These are phyloP conservation scores for Drosophila siamana DNA, from an alignment of 2,888 invertebrate species.

Conservation along the genomic window DNA sequence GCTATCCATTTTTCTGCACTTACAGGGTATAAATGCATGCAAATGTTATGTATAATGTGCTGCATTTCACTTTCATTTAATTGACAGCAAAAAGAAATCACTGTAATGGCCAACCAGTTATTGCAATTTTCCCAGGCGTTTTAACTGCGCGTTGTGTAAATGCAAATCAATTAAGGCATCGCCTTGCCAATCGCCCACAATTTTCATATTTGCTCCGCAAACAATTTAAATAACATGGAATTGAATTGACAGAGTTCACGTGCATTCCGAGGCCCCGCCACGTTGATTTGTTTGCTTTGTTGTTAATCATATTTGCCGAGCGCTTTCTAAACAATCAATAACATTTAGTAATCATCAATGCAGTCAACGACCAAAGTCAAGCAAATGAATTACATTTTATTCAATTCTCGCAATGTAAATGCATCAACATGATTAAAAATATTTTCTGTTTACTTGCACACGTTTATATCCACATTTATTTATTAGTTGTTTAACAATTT, in stretches of 20 bases:
- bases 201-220: slow-evolving; percentile 8
- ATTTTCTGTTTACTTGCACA: slow-evolving; percentile 2
- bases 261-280: no score
- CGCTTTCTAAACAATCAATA: slow-evolving; percentile 38
- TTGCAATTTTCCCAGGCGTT: slow-evolving; percentile 37
- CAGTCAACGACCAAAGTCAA: slow-evolving; percentile 36
- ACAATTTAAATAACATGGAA: slow-evolving; percentile 4
- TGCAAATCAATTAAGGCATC: slow-evolving; percentile 32
- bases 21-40: slow-evolving; percentile 1
- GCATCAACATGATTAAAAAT: neutral
- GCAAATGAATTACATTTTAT: slow-evolving; percentile 38
- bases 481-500: slow-evolving; percentile 20
- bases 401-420: slow-evolving; percentile 16
- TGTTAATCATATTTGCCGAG: neutral
- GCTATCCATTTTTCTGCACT: no score
- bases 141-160: slow-evolving; percentile 34
- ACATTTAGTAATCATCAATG: neutral
- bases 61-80: slow-evolving; percentile 72
- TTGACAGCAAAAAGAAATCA: slow-evolving; percentile 65
- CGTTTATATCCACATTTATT: slow-evolving; percentile 2
- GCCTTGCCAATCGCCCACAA: slow-evolving; percentile 5
- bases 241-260: slow-evolving; percentile 11
- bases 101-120: slow-evolving; percentile 46
- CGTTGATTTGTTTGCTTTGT: slow-evolving; percentile 6
- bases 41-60: slow-evolving; percentile 7